Base-by-base conservation (phyloP, 1,140 invertebrate genomes). In the Drosophila malerkotliana region DNA sequence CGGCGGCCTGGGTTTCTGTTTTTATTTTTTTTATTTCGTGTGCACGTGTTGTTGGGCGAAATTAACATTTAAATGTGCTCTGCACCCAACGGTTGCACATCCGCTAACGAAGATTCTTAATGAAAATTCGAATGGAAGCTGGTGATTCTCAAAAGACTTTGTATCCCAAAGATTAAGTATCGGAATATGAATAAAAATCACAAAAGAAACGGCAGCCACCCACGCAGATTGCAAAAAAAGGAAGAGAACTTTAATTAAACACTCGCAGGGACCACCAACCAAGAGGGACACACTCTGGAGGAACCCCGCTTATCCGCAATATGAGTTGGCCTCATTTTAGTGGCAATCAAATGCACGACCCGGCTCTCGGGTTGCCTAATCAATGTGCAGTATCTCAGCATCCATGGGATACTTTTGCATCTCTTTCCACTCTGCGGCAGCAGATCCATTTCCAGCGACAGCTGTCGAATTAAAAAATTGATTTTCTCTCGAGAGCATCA, bases 41-140 rank as follows among this genome's bases (percentile, higher is more conserved):
- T 77, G 71, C 75, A 78, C 75, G 79, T 83, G 72, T 68, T 61
- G 14, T 37, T 45, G 37, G 51, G 48, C 30, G 14, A 64, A 77
- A 84, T 87, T 87, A 87, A 85, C 83, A 87, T 88, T 78, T 75
- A 72, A 85, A 85, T 84, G 81, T 57, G 49, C 52, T 47, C 66
- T 39, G 45, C 52, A 44, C 72, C 44, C 53, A 81, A 68, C 79
- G 58, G 55, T 62, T 39, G 57, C 53, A 83, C 72, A 83, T 84
- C 82, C 82, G 82, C 69, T 56, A 47, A 21, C 21, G 21, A 56
- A 39, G 32, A 47, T 52, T 66, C 55, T 60, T 63, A 83, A 83
- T 74, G 47, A 58, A 72, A 71, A 78, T 24, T 24, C 39, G 34
- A 64, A 74, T 64, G 21, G 59, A 59, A 68, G 60, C 37, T 57